Conservation (phyloP, 2,113 vertebrate genomes). For the Varanus komodoensis region DNA sequence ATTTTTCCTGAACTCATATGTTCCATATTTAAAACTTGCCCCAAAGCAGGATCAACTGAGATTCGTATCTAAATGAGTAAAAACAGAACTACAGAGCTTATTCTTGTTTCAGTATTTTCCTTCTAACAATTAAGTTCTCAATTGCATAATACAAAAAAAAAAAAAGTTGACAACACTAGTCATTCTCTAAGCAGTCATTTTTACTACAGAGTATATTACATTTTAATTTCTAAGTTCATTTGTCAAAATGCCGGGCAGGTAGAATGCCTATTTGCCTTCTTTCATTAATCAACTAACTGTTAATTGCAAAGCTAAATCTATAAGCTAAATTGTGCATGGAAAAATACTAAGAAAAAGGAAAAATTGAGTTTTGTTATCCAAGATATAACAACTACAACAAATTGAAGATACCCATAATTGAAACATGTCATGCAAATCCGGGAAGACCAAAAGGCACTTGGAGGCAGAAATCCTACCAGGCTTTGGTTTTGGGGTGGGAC, state of each 20-base stretch:
- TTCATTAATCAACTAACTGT: neutral
- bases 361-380: neutral
- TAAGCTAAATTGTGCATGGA: neutral
- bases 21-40: neutral
- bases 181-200: neutral
- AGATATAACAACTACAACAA: neutral
- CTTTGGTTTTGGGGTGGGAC: slow-evolving; percentile 67
- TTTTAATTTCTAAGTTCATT: neutral
- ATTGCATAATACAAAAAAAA: neutral
- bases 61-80: neutral
- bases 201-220: neutral
- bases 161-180: neutral
- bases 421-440: slow-evolving; percentile 38
- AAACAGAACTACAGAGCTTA: neutral
- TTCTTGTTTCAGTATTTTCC: neutral
- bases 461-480: slow-evolving; percentile 44
- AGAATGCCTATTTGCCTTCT: neutral
- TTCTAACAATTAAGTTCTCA: neutral
- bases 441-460: slow-evolving; percentile 49
- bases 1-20: neutral
- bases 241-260: neutral
- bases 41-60: neutral
- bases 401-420: slow-evolving; percentile 44
- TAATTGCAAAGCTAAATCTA: neutral
- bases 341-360: slow-evolving; percentile 49